Evolutionary conservation across 2,113 vertebrate genomes (phyloP).

Genomic region (Piprites chloris): DNA sequence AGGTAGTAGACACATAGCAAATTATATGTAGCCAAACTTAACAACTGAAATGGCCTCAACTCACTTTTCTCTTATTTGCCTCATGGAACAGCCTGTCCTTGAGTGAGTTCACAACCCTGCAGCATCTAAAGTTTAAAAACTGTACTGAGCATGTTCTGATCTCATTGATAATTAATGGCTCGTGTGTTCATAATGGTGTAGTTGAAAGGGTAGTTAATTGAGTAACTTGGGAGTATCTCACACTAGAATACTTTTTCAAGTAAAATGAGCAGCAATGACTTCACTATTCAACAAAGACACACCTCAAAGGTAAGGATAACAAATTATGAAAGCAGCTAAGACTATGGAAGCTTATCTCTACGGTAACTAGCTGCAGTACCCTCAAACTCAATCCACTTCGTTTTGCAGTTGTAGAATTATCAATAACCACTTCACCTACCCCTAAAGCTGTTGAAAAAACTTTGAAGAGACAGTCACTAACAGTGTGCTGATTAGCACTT

Average conservation of each 20-base stretch:
- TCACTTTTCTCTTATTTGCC: not conserved
- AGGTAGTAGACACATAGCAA: not conserved
- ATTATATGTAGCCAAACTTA: not conserved
- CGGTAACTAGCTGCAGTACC: not conserved
- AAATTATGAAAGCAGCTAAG: not conserved
- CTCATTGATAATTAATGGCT: not conserved
- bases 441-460: not conserved
- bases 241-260: not conserved
- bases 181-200: not conserved
- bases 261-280: not conserved
- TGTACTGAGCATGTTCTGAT: not conserved
- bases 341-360: not conserved
- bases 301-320: not conserved
- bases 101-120: not conserved
- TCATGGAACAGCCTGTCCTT: not conserved
- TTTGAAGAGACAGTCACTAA: not conserved
- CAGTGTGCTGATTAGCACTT: not conserved
- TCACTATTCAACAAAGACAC: not conserved
- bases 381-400: not conserved
- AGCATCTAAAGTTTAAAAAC: not conserved
- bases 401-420: not conserved
- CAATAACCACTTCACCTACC: not conserved
- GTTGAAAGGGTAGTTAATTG: not conserved
- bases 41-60: not conserved
- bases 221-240: not conserved